phyloP scores from a whole-genome alignment of 2,888 invertebrate species.

The Trichogramma evanescens region DNA sequence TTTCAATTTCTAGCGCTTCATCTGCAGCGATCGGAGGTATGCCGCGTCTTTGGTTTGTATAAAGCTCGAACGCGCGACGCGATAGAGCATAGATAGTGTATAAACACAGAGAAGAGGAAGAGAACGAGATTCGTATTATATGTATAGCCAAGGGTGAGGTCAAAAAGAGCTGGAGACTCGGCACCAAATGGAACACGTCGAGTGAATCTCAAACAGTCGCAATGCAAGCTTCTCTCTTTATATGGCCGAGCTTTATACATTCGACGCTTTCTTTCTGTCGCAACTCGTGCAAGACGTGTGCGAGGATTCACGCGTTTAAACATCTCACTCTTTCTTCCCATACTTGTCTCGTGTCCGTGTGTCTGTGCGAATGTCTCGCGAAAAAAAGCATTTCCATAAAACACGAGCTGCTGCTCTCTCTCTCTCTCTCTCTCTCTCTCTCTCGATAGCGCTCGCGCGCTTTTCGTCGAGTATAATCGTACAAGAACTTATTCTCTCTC shows the following conservation, averaged over 20 bases:
- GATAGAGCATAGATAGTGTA: too few relatives aligned
- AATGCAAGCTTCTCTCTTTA: too few relatives aligned
- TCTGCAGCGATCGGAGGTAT: background rate
- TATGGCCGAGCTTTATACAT: too few relatives aligned
- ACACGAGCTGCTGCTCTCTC: constrained; percentile 31
- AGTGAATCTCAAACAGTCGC: constrained; percentile 42
- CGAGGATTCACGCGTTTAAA: too few relatives aligned
- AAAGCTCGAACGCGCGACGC: too few relatives aligned
- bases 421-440: too few relatives aligned
- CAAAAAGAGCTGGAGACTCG: constrained; percentile 13
- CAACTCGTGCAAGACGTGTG: too few relatives aligned
- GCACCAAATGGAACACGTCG: constrained; percentile 20
- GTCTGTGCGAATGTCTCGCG: constrained; percentile 17
- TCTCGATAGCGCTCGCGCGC: constrained; percentile 19
- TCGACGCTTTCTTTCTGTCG: too few relatives aligned
- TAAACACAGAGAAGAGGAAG: too few relatives aligned
- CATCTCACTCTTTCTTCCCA: too few relatives aligned
- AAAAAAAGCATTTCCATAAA: constrained; percentile 40
- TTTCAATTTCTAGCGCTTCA: constrained; percentile 37
- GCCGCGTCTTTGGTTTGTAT: background rate
- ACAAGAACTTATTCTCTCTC: constrained; percentile 25
- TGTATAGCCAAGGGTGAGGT: too few relatives aligned
- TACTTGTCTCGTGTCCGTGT: constrained; percentile 4
- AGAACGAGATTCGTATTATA: too few relatives aligned
- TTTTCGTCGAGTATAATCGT: constrained; percentile 7